Percentiles rank a stretch among this genome's conserved stretches.
Conservation (phyloP, 2,888 invertebrate species). For the Euspilapteryx auroguttella region DNA sequence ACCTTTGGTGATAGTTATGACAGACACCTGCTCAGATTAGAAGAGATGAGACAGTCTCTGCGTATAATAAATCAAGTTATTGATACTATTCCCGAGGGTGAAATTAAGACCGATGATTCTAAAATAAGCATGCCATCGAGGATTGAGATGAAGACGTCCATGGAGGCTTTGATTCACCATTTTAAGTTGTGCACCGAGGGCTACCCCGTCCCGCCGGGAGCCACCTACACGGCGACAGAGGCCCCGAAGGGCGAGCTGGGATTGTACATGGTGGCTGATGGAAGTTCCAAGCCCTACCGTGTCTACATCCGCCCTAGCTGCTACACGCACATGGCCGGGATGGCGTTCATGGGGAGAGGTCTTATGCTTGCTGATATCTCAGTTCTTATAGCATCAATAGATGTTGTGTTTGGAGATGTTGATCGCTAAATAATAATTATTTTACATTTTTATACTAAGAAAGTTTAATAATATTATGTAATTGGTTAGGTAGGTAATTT, state of each 20-base stretch:
- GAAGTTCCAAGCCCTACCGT: constrained; percentile 74
- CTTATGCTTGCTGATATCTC: constrained; percentile 79
- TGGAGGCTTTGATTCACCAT: constrained; percentile 89
- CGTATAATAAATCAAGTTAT: constrained; percentile 79
- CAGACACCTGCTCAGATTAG: constrained; percentile 68
- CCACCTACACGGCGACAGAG: constrained; percentile 78
- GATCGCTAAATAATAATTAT: constrained; percentile 57
- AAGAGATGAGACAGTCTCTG: constrained; percentile 77
- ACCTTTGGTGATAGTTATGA: constrained; percentile 84
- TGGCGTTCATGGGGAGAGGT: constrained; percentile 64
- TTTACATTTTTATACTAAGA: too few species aligned
- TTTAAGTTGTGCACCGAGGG: constrained; percentile 86
- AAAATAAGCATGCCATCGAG: constrained; percentile 77
- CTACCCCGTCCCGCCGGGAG: constrained; percentile 80
- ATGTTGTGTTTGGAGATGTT: constrained; percentile 65
- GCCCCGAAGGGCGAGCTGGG: constrained; percentile 88
- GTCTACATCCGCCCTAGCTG: constrained; percentile 61
- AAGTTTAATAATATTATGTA: neutral
- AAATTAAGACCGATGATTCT: constrained; percentile 76
- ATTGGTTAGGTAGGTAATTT: neutral
- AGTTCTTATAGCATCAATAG: constrained; percentile 72
- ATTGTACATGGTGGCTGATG: constrained; percentile 84
- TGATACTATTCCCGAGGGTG: constrained; percentile 81
- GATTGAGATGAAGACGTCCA: constrained; percentile 81
- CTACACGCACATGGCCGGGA: constrained; percentile 63